phyloP scores from a whole-genome alignment of 1,140 invertebrate species.

The Achroia grisella region DNA sequence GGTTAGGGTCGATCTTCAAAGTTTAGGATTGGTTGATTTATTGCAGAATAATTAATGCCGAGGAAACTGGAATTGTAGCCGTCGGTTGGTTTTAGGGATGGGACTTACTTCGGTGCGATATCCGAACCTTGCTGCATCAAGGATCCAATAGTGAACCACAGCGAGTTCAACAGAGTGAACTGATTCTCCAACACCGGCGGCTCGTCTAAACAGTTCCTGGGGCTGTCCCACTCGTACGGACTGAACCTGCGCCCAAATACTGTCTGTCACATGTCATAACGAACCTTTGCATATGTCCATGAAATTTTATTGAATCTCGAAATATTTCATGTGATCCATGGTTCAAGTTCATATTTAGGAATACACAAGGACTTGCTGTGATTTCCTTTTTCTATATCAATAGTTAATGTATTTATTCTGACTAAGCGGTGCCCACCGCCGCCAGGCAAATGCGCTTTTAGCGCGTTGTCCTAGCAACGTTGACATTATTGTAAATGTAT shows the following conservation, averaged over 20 bases:
- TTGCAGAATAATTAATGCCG: background rate
- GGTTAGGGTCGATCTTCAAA: background rate
- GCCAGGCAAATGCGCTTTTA: no score
- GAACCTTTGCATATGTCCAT: background rate
- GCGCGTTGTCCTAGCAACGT: no score
- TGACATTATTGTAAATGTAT: no score
- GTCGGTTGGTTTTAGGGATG: conserved; percentile 20
- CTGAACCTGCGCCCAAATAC: conserved; percentile 81
- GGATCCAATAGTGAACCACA: conserved; percentile 92
- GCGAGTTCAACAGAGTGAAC: conserved; percentile 89
- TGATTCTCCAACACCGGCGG: conserved; percentile 88
- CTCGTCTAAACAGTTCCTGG: conserved; percentile 86
- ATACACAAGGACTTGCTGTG: no score
- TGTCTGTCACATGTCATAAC: conserved; percentile 30
- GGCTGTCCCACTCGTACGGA: conserved; percentile 93
- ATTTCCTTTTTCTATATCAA: no score
- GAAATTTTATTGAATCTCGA: no score
- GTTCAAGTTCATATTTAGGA: no score
- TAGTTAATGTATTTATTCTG: no score
- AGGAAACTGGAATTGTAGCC: conserved; percentile 32
- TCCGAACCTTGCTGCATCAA: conserved; percentile 95
- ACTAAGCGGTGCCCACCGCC: no score
- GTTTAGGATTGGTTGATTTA: background rate
- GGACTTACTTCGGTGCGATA: conserved; percentile 85
- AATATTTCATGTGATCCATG: no score